Conservation (phyloP, 1,140 invertebrate species). For the Brachionus angularis region DNA sequence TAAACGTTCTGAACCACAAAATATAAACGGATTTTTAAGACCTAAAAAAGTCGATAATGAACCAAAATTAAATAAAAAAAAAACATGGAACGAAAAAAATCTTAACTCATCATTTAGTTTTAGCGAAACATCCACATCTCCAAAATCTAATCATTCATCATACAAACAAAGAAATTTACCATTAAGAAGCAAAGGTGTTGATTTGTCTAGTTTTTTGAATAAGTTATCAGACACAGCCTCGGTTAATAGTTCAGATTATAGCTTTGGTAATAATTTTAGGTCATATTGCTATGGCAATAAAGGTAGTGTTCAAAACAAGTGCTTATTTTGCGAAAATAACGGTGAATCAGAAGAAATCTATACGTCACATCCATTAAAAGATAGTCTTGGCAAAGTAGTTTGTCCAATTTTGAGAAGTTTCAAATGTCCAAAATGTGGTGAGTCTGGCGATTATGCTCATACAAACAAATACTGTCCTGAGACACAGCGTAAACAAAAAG, state of each 20-base stretch:
- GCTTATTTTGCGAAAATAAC: constrained; percentile 39
- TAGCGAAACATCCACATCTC: not conserved
- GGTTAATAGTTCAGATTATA: not conserved
- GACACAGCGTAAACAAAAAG: constrained; percentile 30
- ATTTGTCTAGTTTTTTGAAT: constrained; percentile 23
- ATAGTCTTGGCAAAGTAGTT: constrained; percentile 51
- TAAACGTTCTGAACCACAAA: not conserved
- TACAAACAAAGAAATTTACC: constrained; percentile 16
- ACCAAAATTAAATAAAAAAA: not conserved
- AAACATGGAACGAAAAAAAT: not conserved
- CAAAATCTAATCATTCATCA: not conserved
- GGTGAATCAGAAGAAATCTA: constrained; percentile 60
- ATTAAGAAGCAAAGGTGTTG: constrained; percentile 12
- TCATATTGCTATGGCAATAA: not conserved
- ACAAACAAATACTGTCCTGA: constrained; percentile 57
- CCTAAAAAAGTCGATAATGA: not conserved
- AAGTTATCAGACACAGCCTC: not conserved
- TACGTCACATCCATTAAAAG: constrained; percentile 56
- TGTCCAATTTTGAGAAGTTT: constrained; percentile 62
- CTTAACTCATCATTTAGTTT: not conserved
- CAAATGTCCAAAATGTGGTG: constrained; percentile 60
- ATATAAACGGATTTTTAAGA: not conserved
- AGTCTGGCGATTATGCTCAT: constrained; percentile 61
- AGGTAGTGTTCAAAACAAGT: constrained; percentile 6
- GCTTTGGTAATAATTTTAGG: not conserved